These are phyloP conservation scores for Pteropus alecto DNA, from an alignment of 2,113 vertebrate species.

Conservation along the genomic window DNA sequence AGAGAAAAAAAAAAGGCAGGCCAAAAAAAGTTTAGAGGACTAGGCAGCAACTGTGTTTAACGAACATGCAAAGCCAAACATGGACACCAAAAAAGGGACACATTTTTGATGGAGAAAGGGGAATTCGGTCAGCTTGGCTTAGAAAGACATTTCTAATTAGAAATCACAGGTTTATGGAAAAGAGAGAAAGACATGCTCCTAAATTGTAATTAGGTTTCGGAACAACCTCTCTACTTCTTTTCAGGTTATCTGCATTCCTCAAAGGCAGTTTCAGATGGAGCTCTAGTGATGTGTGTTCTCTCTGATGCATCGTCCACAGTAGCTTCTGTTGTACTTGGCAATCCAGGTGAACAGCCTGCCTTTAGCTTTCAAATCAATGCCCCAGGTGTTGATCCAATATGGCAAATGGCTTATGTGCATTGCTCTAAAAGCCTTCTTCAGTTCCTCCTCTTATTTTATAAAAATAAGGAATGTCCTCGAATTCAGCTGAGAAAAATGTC, in stretches of 20 bases:
- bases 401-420: slow-evolving; percentile 76
- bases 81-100: not conserved
- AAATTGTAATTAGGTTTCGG: not conserved
- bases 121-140: slow-evolving; percentile 39
- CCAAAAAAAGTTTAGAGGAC: slow-evolving; percentile 31
- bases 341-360: slow-evolving; percentile 82
- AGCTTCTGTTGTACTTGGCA: slow-evolving; percentile 82
- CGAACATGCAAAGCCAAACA: not conserved
- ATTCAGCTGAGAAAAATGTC: slow-evolving; percentile 74
- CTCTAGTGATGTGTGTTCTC: slow-evolving; percentile 49
- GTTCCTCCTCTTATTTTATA: slow-evolving; percentile 66
- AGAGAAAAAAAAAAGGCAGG: too few species aligned
- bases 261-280: slow-evolving; percentile 70
- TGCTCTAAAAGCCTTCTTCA: slow-evolving; percentile 61
- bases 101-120: slow-evolving; percentile 16
- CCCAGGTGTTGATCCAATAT: slow-evolving; percentile 83
- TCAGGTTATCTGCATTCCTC: slow-evolving; percentile 38
- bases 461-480: slow-evolving; percentile 52
- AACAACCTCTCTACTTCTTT: not conserved
- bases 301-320: slow-evolving; percentile 53
- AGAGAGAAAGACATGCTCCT: not conserved
- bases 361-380: slow-evolving; percentile 76
- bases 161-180: slow-evolving; percentile 48
- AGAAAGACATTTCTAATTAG: slow-evolving; percentile 56
- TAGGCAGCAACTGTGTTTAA: slow-evolving; percentile 20